Percentiles rank a stretch among this genome's conserved stretches.
These are phyloP conservation scores for Corvus cornix DNA, from an alignment of 2,113 vertebrate species.

Conservation along the genomic window DNA sequence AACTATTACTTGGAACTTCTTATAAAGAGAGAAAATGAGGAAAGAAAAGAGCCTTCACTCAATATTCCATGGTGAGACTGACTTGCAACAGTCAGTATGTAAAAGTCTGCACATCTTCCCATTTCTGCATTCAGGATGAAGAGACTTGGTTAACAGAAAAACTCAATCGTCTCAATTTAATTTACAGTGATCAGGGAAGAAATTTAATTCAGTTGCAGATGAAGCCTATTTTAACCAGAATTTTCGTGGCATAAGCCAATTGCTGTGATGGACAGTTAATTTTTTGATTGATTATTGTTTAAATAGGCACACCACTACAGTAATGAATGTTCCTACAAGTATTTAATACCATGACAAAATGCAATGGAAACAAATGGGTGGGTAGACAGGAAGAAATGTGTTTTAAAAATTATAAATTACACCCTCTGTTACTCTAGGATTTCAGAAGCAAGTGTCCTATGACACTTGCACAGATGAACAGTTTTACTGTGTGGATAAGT, in stretches of 20 bases:
- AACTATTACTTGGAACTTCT: background rate
- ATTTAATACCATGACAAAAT: background rate
- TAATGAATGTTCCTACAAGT: background rate
- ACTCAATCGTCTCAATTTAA: background rate
- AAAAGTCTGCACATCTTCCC: background rate
- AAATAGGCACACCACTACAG: background rate
- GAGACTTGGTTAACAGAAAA: background rate
- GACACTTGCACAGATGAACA: background rate
- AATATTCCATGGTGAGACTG: background rate
- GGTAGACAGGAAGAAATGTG: background rate
- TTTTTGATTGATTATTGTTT: slow-evolving; percentile 7
- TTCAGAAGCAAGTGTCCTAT: background rate
- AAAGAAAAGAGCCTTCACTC: background rate
- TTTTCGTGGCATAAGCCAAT: background rate
- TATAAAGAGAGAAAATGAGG: background rate
- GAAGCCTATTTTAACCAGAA: background rate
- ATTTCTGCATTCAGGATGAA: background rate
- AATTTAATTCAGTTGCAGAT: background rate
- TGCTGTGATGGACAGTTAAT: background rate
- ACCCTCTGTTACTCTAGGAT: background rate
- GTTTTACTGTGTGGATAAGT: background rate
- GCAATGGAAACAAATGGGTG: background rate
- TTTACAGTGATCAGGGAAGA: background rate
- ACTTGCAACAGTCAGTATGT: background rate
- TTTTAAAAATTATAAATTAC: background rate